Base-by-base conservation (phyloP, 2,113 vertebrate genomes). In the Eubucco bourcierii region DNA sequence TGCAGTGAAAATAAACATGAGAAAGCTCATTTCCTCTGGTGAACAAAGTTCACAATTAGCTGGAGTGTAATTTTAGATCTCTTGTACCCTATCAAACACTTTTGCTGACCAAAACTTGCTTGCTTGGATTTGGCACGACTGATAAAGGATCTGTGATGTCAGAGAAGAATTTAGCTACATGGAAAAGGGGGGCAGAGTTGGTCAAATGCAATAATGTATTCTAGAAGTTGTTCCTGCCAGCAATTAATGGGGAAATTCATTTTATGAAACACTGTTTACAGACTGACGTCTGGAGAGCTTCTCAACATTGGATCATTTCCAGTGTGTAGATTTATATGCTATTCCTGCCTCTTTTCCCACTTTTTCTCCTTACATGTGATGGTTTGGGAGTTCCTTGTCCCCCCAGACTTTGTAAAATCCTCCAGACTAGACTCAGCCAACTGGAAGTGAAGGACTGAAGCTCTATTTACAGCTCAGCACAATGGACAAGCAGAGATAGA, bases 251-350 rank as follows among this genome's bases (percentile, higher is more conserved):
- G 81, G 87, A 94, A 97, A 96, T 97, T 98, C 87, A 82, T 95
- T 97, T 97, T 97, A 90, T 94, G 94, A 97, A 97, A 89, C 91
- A 95, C 94, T 98, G 97, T 98, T 98, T 98, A 98, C 96, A 96
- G 95, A 96, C 94, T 95, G 96, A 97, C 98, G 98, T 98, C 98
- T 98, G 98, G 97, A 98, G 96, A 97, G 96, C 97, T 97, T 98
- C 96, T 97, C 95, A 96, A 92, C 90, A 95, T 98, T 98, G 98
- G 97, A 97, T 83, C 4, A 46, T 59, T 95, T 97, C 97, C 98
- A 98, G 79, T 20, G 33, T 93, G 71, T 86, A 70, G 87, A 97
- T 98, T 97, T 97, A 97, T 96, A 87, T 93, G 85, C 93, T 95
- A 88, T 93, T 97, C 87, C 65, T 87, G 80, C 80, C 90, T 89